Base-by-base conservation (phyloP, 2,113 vertebrate genomes). In the Nibea coibor region DNA sequence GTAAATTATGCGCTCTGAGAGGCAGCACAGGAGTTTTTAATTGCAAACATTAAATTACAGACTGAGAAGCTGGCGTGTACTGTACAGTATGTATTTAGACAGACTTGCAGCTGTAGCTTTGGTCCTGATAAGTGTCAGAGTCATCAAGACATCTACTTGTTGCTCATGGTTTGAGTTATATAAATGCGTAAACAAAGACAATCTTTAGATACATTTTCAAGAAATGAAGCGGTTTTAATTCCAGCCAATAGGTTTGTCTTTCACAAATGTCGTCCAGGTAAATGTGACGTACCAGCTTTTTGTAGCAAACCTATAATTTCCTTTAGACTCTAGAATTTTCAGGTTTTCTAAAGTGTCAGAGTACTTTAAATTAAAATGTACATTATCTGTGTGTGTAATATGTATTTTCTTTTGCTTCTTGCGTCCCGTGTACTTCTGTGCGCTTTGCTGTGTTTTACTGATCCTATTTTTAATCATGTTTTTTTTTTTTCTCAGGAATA, bases 41-140 rank as follows among this genome's bases (percentile, higher is more conserved):
- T 95, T 94, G 93, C 93, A 66, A 92, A 86, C 92, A 92, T 91
- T 84, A 94, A 95, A 95, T 95, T 93, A 95, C 90, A 93, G 94
- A 88, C 91, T 75, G 80, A 90, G 92, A 90, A 91, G 90, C 63
- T 87, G 90, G 90, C 51, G 73, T 78, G 77, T 86, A 73, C 82
- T 56, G 62, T 70, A 57, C 85, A 88, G 83, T 74, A 87, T 93
- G 91, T 93, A 91, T 92, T 94, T 92, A 91, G 92, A 87, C 87
- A 90, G 88, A 90, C 87, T 64, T 72, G 64, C 71, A 82, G 87
- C 84, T 92, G 90, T 85, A 89, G 82, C 92, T 93, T 90, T 72
- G 89, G 88, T 88, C 70, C 82, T 86, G 71, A 85, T 89, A 50
- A 76, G 62, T 78, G 87, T 85, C 83, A 85, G 87, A 26, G 20